Evolutionary conservation across 2,797 vertebrate genomes (phyloP), one percentile per base, ranked within the genome.

Genomic region (Euphonia xanthogaster): DNA sequence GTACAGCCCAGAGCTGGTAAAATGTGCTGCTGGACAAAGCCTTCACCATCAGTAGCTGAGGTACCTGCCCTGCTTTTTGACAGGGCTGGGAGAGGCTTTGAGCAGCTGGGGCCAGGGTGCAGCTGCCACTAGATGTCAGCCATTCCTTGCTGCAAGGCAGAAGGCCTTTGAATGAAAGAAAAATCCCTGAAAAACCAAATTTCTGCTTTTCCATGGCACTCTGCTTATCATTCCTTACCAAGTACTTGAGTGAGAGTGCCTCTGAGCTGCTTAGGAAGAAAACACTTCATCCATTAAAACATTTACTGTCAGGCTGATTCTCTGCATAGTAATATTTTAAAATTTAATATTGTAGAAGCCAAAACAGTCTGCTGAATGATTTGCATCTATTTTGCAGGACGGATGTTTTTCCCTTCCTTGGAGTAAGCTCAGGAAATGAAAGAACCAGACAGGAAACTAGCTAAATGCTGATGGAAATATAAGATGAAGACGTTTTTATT

Each of bases 351-450:
- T 78, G 74, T 20, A 51, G 82, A 84, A 88, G 60, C 53, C 94
- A 83, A 92, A 85, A 55, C 37, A 96, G 91, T 89, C 86, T 97
- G 94, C 87, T 63, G 10, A 67, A 96, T 91, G 67, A 95, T 96
- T 97, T 96, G 88, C 94, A 86, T 93, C 73, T 95, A 85, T 96
- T 97, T 95, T 96, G 88, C 93, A 97, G 97, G 97, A 96, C 92
- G 97, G 97, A 98, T 97, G 96, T 97, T 97, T 97, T 96, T 68
- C 78, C 13, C 87, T 97, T 97, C 95, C 97, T 97, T 91, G 90
- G 95, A 96, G 88, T 88, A 96, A 97, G 95, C 86, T 96, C 97
- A 98, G 97, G 98, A 98, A 98, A 97, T 96, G 96, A 96, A 96
- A 93, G 95, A 97, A 97, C 25, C 91, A 75, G 93, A 96, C 97